Conservation (phyloP, 2,113 vertebrate species). For the Anser brachyrhynchus region DNA sequence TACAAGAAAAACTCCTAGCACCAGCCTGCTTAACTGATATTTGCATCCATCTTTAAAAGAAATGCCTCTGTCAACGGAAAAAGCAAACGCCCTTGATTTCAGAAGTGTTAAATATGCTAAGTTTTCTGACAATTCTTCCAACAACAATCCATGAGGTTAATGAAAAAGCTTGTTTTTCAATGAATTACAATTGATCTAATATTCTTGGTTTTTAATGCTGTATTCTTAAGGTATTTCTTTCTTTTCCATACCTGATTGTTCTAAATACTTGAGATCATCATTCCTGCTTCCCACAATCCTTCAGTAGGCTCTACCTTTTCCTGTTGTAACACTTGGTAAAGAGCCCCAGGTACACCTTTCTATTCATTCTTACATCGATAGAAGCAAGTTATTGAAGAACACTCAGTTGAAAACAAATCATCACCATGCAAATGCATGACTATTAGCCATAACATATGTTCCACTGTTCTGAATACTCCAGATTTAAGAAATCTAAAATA, state of each 20-base stretch:
- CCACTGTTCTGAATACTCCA: background rate
- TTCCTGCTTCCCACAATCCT: background rate
- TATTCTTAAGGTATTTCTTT: background rate
- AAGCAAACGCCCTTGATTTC: background rate
- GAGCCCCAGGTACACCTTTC: background rate
- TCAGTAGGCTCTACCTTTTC: background rate
- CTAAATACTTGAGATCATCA: background rate
- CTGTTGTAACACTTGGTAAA: background rate
- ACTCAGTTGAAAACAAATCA: background rate
- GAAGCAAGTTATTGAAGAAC: background rate
- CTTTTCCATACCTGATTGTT: background rate
- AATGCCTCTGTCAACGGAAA: background rate
- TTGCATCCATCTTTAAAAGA: background rate
- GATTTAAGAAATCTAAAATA: background rate
- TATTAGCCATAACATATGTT: background rate
- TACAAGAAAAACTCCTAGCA: background rate
- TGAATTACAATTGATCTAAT: background rate
- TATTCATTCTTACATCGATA: background rate
- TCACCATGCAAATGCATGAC: background rate
- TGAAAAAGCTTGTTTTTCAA: background rate
- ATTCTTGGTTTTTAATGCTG: background rate
- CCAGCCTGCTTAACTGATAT: background rate
- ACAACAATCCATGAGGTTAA: background rate
- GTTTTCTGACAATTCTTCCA: background rate
- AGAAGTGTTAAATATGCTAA: background rate